Base-by-base conservation (phyloP, 2,888 invertebrate species). In the Acleris cristana region DNA sequence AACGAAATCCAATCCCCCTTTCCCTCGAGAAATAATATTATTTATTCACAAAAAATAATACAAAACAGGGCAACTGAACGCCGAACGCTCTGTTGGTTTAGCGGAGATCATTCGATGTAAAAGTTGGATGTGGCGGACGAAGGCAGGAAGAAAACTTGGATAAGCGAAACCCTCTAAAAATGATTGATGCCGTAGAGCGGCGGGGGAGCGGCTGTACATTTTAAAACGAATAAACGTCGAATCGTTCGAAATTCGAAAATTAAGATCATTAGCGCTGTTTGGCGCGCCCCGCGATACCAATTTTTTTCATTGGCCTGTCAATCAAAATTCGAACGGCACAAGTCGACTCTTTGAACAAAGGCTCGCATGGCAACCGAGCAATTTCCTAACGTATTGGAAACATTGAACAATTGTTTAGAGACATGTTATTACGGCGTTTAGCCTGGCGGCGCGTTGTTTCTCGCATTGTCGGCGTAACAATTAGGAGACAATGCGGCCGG, bases 1-100 rank as follows among this genome's bases (percentile, higher is more conserved):
- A 92, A 91, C 92, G 92, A 92, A 92, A 92, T 92, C 90, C 91
- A 92, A 92, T 92, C 92, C 91, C 34, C 89, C 88, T 90, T 92
- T 90, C 87, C 90, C 88, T 87, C 81, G 86, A 85, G 88, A 81
- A 91, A 92, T 91, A 92, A 92, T 92, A 92, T 92, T 92, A 92
- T 92, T 92, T 92, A 92, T 92, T 92, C 91, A 89, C 87, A 90
- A 90, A 92, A 92, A 92, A 92, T 89, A 92, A 92, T 90, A 92
- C 92, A 88, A 90, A 88, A 90, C 86, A 87, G 86, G 86, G 88
- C 86, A 83, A 70, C 76, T 77, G 76, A 76, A 87, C 85, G 83
- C 82, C 82, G 85, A 85, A 82, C 88, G 90, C 86, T 85, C 84
- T 89, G 90, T 92, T 90, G 92, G 90, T 89, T 90, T 88, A 88